Conservation (phyloP, 2,888 invertebrate species). For the Dicranocentrus wangi region DNA sequence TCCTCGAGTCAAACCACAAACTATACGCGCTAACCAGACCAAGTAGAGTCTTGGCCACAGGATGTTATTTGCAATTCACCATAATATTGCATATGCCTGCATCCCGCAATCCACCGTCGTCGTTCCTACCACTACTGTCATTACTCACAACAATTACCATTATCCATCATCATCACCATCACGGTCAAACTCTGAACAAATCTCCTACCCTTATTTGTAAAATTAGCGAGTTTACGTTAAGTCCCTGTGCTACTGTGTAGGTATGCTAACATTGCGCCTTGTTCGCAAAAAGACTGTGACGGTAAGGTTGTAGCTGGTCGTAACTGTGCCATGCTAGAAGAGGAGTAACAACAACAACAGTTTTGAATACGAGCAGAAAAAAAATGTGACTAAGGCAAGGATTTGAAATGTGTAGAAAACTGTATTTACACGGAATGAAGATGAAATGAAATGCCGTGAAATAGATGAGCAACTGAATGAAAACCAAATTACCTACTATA, state of each 20-base stretch:
- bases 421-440: slow-evolving; percentile 32
- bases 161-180: slow-evolving; percentile 30
- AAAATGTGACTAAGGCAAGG: not conserved
- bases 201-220: slow-evolving; percentile 17
- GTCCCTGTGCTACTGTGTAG: not conserved
- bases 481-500: slow-evolving; percentile 35
- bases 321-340: not conserved
- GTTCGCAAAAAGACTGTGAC: too few relatives aligned
- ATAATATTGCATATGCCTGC: not conserved
- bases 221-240: slow-evolving; percentile 30
- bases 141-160: slow-evolving; percentile 34
- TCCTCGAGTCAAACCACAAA: slow-evolving; percentile 35
- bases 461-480: slow-evolving; percentile 50
- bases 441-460: slow-evolving; percentile 51
- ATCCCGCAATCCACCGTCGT: not conserved
- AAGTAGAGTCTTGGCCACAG: not conserved
- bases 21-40: slow-evolving; percentile 45
- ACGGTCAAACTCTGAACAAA: slow-evolving; percentile 33
- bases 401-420: not conserved
- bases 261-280: not conserved
- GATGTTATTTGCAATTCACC: slow-evolving; percentile 13
- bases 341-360: not conserved
- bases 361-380: not conserved
- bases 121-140: slow-evolving; percentile 9
- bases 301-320: too few relatives aligned